phyloP scores from a whole-genome alignment of 2,888 invertebrate species.

The Dendrolimus houi region DNA sequence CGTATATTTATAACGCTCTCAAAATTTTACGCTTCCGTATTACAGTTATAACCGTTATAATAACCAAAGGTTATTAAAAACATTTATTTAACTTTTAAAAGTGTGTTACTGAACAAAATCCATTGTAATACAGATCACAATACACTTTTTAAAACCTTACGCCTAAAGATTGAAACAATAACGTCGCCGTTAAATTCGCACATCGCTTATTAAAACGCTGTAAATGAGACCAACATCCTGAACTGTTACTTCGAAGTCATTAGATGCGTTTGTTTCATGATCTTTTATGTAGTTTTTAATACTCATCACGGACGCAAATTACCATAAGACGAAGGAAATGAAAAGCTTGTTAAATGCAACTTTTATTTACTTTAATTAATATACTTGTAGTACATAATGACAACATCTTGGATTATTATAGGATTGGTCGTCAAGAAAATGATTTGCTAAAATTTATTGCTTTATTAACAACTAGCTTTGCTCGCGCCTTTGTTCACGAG shows the following conservation, averaged over 20 bases:
- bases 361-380: background rate
- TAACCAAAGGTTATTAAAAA: no score
- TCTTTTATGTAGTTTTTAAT: conserved; percentile 5
- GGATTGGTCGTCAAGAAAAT: no score
- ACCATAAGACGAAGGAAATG: background rate
- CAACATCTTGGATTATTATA: background rate
- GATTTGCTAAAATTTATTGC: no score
- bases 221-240: background rate
- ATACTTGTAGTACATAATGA: background rate
- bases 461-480: no score
- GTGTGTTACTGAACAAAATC: no score
- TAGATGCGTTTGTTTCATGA: background rate
- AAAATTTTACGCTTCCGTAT: no score
- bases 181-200: background rate
- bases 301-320: background rate
- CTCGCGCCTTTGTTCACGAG: no score
- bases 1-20: no score
- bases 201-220: conserved; percentile 27
- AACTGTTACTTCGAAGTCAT: conserved; percentile 1
- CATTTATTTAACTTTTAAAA: no score
- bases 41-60: no score
- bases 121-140: no score
- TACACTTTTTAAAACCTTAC: no score
- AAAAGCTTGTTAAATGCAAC: conserved; percentile 7
- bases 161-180: background rate